These are phyloP conservation scores for Calameuta pallipes DNA, from an alignment of 2,888 invertebrate genomes.

Conservation along the genomic window DNA sequence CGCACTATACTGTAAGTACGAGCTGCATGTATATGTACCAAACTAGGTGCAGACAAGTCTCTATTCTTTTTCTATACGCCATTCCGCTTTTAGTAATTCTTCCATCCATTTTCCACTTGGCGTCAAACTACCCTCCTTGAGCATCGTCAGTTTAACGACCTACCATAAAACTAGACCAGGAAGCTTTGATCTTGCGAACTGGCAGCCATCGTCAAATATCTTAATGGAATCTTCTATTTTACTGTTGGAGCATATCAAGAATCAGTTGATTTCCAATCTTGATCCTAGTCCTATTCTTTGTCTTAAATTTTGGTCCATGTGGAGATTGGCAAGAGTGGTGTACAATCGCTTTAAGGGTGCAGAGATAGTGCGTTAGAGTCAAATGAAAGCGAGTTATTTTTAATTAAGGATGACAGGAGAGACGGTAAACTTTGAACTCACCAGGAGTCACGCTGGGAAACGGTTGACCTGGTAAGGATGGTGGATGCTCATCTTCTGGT, in stretches of 20 bases:
- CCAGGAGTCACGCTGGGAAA: conserved; percentile 79
- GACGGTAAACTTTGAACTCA: conserved; percentile 58
- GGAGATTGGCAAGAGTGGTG: neutral
- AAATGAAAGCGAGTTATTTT: neutral
- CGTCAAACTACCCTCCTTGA: neutral
- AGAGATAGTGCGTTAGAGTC: neutral
- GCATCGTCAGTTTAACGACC: neutral
- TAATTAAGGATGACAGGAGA: neutral
- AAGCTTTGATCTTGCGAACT: neutral
- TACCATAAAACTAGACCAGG: neutral
- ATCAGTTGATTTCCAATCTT: no score
- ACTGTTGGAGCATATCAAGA: neutral
- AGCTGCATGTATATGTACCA: neutral
- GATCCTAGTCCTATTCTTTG: no score
- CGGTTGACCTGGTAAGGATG: conserved; percentile 71
- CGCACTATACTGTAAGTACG: neutral
- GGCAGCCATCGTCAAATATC: neutral
- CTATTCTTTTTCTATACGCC: neutral
- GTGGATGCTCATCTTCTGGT: conserved; percentile 81
- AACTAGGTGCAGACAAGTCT: conserved; percentile 3
- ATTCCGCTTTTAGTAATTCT: neutral
- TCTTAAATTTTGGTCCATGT: neutral
- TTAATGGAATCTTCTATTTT: neutral
- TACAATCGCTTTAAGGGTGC: neutral
- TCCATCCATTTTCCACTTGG: neutral